Percentiles rank a stretch among this genome's conserved stretches.
phyloP scores from a whole-genome alignment of 2,797 vertebrate genomes.

The Serranus cabrilla region DNA sequence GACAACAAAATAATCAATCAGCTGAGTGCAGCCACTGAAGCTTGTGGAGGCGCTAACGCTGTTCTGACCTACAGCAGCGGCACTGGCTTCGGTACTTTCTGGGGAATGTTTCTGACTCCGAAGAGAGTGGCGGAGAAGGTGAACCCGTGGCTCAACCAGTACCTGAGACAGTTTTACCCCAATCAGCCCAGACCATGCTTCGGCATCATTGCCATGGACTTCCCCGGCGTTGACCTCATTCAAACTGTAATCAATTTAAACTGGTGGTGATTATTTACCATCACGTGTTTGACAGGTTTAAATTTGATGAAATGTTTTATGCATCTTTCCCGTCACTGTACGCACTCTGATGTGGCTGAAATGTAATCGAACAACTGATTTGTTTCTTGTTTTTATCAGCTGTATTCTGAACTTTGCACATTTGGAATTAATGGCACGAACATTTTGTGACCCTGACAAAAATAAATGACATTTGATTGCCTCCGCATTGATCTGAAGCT shows the following conservation, averaged over 20 bases:
- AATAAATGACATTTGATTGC: background rate
- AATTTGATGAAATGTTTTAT: background rate
- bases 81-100: conserved; percentile 67
- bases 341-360: background rate
- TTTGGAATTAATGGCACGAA: background rate
- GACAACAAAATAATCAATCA: conserved; percentile 51
- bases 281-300: background rate
- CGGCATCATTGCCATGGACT: conserved; percentile 77
- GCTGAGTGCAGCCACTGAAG: conserved; percentile 47
- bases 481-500: background rate
- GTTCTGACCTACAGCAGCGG: conserved; percentile 70
- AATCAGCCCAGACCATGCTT: conserved; percentile 62
- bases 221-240: conserved; percentile 76
- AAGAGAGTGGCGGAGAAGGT: conserved; percentile 72
- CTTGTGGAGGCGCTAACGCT: conserved; percentile 44
- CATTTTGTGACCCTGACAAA: conserved; percentile 5
- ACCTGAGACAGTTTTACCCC: conserved; percentile 53
- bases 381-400: background rate
- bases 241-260: conserved; percentile 68
- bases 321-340: background rate
- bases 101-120: conserved; percentile 69
- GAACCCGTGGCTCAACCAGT: conserved; percentile 73
- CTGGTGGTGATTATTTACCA: conserved; percentile 9
- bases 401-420: background rate
- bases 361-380: background rate